Conservation (phyloP, 1,140 invertebrate genomes). For the Scaptomyza pallida region DNA sequence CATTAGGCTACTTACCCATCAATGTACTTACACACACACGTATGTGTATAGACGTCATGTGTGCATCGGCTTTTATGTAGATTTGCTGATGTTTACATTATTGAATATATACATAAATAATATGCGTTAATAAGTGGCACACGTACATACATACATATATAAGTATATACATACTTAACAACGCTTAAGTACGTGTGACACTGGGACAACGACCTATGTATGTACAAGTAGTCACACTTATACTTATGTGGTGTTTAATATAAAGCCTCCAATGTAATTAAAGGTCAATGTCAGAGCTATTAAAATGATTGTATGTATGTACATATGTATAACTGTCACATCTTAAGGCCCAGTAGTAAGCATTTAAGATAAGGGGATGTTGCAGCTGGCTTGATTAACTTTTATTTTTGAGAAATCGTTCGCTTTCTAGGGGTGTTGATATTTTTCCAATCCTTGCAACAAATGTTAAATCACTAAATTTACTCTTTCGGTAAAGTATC, state of each 20-base stretch:
- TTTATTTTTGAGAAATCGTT: no score
- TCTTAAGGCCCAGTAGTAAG: no score
- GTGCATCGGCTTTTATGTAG: constrained; percentile 5
- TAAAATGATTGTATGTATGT: constrained; percentile 25
- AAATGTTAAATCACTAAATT: no score
- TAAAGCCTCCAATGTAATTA: constrained; percentile 35
- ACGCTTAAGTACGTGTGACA: neutral
- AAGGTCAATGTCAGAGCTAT: constrained; percentile 55
- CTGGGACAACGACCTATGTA: neutral
- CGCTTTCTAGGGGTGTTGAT: no score
- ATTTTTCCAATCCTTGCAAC: no score
- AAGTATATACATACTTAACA: constrained; percentile 17
- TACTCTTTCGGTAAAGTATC: no score
- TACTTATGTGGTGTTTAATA: constrained; percentile 52
- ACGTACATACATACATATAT: constrained; percentile 12
- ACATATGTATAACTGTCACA: no score
- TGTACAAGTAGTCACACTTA: no score
- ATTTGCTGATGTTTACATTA: constrained; percentile 24
- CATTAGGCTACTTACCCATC: constrained; percentile 36
- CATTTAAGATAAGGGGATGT: no score
- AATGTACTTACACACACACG: neutral
- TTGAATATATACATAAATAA: constrained; percentile 22
- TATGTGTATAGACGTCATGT: constrained; percentile 5
- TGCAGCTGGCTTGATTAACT: no score
- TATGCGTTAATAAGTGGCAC: constrained; percentile 33